These are phyloP conservation scores for Lanius collurio DNA, from an alignment of 2,113 vertebrate genomes.

Conservation along the genomic window DNA sequence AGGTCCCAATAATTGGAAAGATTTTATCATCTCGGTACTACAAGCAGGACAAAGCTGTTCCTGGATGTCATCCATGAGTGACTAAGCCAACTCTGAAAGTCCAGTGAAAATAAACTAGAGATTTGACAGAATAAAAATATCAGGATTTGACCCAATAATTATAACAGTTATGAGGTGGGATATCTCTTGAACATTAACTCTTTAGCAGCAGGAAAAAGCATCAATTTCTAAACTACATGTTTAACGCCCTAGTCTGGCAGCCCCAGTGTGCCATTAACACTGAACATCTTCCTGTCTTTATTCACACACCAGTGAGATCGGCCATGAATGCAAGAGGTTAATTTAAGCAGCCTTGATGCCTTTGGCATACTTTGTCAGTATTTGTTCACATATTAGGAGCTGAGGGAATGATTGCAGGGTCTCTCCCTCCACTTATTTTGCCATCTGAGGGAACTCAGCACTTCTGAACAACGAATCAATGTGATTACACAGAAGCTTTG, in stretches of 20 bases:
- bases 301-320: neutral
- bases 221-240: neutral
- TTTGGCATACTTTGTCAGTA: neutral
- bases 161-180: neutral
- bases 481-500: no score
- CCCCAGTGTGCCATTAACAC: neutral
- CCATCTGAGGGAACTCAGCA: neutral
- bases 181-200: neutral
- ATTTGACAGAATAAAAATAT: neutral
- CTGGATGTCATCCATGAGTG: neutral
- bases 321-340: neutral
- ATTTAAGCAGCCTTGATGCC: neutral
- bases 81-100: neutral
- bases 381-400: neutral
- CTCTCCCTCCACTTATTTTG: neutral
- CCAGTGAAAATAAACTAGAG: neutral
- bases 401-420: neutral
- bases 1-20: neutral
- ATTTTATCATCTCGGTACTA: neutral
- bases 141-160: neutral
- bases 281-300: neutral
- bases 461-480: no score
- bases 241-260: neutral
- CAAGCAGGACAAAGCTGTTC: neutral
- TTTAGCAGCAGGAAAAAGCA: neutral